Conservation (phyloP, 2,113 vertebrate genomes). For the Colinus virginianus region DNA sequence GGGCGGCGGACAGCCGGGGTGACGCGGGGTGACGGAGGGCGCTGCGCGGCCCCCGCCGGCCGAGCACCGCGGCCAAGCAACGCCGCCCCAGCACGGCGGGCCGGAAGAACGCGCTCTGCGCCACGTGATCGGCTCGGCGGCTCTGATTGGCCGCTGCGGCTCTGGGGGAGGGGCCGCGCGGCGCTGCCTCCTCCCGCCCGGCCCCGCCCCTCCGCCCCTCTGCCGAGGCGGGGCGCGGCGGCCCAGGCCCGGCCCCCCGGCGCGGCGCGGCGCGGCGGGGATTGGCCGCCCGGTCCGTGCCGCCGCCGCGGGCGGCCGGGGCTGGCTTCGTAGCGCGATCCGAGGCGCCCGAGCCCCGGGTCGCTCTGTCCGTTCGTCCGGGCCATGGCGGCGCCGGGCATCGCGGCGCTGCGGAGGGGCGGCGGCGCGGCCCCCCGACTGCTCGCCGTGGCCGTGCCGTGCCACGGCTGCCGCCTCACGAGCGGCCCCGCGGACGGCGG, state of each 20-base stretch:
- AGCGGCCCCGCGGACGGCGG: not conserved
- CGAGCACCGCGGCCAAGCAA: not conserved
- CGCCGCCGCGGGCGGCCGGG: not conserved
- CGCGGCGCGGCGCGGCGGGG: not conserved
- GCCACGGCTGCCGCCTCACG: no score
- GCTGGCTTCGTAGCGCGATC: no score
- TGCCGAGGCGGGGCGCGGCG: not conserved
- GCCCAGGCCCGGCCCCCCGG: not conserved
- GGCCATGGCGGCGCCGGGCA: conserved; percentile 28
- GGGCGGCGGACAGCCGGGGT: no score
- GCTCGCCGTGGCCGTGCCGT: not conserved
- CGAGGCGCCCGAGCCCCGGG: no score
- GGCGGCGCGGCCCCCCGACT: not conserved
- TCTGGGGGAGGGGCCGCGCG: not conserved
- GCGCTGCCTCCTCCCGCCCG: not conserved
- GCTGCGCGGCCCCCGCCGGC: no score
- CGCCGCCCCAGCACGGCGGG: not conserved
- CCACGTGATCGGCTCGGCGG: not conserved
- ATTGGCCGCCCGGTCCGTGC: not conserved
- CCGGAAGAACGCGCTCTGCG: not conserved
- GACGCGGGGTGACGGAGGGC: no score
- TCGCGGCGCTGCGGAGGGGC: not conserved
- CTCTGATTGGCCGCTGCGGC: not conserved
- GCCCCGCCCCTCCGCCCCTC: no score
- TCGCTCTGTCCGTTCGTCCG: no score